A percentile compares a stretch with the other conserved stretches of the same genome.
These are phyloP conservation scores for Amitus sp. DNA, from an alignment of 2,888 invertebrate genomes.

Conservation along the genomic window DNA sequence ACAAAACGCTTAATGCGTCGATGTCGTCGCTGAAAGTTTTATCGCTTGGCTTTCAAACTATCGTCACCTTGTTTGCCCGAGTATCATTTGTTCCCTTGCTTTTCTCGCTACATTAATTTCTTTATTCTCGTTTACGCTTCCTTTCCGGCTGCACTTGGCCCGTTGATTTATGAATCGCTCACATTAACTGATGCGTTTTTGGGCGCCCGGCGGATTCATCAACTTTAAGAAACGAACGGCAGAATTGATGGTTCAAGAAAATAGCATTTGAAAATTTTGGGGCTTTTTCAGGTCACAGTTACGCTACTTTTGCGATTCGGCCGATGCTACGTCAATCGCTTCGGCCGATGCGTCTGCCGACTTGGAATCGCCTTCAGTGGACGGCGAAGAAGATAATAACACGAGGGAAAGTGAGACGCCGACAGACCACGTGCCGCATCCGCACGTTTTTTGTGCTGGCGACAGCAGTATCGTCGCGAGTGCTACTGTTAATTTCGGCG, in stretches of 20 bases:
- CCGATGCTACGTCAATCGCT: slow-evolving; percentile 59
- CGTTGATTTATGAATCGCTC: background rate
- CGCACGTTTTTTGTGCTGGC: slow-evolving; percentile 50
- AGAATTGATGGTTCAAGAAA: background rate
- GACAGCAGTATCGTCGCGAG: background rate
- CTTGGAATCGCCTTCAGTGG: slow-evolving; percentile 54
- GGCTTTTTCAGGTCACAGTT: slow-evolving; percentile 51
- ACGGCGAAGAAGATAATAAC: slow-evolving; percentile 43
- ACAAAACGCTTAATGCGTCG: slow-evolving; percentile 33
- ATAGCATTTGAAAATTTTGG: no score
- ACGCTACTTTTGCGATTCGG: slow-evolving; percentile 58
- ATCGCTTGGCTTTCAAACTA: slow-evolving; percentile 54
- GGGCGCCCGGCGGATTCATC: no score
- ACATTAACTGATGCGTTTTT: no score
- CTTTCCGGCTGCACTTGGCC: background rate
- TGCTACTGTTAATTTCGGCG: background rate
- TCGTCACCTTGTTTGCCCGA: slow-evolving; percentile 52
- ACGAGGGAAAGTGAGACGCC: slow-evolving; percentile 37
- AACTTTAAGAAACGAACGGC: background rate
- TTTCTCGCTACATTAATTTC: slow-evolving; percentile 21
- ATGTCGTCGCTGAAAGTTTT: slow-evolving; percentile 43
- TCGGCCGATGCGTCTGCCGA: slow-evolving; percentile 60
- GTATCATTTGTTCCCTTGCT: slow-evolving; percentile 29
- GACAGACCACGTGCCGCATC: slow-evolving; percentile 60
- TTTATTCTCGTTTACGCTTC: background rate